Conservation (phyloP, 2,797 vertebrate genomes). For the Steatocranus sp. region DNA sequence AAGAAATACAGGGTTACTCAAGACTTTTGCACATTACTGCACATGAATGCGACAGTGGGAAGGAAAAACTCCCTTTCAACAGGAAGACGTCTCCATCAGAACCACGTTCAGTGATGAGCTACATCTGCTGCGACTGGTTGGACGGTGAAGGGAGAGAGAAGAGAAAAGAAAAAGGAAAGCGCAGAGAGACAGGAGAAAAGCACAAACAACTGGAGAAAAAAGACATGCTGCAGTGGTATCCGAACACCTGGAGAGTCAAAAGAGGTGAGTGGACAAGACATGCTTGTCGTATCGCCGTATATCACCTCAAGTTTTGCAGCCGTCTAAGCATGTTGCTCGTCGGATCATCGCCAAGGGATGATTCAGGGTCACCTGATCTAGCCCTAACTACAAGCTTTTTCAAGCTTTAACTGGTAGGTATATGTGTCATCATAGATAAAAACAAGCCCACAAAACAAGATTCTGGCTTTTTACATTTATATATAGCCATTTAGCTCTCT, state of each 20-base stretch:
- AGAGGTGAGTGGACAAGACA: neutral
- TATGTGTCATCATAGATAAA: neutral
- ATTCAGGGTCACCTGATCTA: neutral
- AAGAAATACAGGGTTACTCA: neutral
- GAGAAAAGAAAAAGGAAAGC: neutral
- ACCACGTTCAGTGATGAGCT: fast-evolving
- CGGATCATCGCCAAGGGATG: neutral
- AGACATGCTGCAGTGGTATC: neutral
- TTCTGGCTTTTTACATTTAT: neutral
- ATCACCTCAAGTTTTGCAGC: neutral
- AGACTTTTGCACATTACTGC: neutral
- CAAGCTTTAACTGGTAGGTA: neutral
- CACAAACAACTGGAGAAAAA: neutral
- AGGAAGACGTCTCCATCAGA: neutral
- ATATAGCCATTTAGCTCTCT: neutral
- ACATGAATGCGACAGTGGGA: neutral
- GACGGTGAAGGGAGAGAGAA: neutral
- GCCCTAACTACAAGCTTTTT: neutral
- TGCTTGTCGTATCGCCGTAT: neutral
- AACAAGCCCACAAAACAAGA: neutral
- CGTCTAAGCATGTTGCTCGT: neutral
- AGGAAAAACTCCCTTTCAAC: neutral
- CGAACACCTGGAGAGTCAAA: neutral
- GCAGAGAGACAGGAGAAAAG: neutral
- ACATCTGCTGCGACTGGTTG: neutral